Conservation (phyloP, 1,140 invertebrate species). For the Trichomalopsis sarcophagae region DNA sequence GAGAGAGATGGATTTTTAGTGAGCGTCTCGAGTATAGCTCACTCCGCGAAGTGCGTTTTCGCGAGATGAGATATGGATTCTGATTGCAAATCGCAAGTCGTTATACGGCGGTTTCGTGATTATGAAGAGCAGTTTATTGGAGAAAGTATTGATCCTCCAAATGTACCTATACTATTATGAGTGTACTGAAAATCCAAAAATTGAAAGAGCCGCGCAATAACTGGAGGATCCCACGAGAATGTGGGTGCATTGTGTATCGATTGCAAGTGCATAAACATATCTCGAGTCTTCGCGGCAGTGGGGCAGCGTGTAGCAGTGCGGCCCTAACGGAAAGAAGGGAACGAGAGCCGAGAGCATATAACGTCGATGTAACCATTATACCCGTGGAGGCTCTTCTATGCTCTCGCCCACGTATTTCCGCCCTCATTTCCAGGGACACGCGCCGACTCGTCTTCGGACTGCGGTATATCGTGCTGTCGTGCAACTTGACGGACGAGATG, state of each 20-base stretch:
- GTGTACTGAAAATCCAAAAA: no score
- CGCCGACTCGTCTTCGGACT: neutral
- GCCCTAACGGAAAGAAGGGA: constrained; percentile 57
- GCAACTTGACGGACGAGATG: no score
- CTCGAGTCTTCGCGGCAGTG: neutral
- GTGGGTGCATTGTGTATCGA: constrained; percentile 69
- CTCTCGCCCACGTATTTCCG: constrained; percentile 68
- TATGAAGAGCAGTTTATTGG: neutral
- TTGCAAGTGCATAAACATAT: constrained; percentile 64
- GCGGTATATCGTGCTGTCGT: neutral
- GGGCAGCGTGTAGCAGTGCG: neutral
- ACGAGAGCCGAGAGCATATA: constrained; percentile 44
- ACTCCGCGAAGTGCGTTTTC: neutral
- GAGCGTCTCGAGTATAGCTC: neutral
- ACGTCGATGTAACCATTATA: constrained; percentile 66
- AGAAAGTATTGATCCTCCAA: neutral
- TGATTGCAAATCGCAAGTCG: neutral
- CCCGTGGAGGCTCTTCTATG: constrained; percentile 51
- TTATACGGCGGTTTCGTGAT: neutral
- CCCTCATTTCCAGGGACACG: constrained; percentile 59
- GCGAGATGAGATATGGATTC: neutral
- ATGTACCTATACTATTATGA: no score
- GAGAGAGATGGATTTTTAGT: neutral
- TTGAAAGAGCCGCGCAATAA: neutral
- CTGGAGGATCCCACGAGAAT: constrained; percentile 52